Conservation (phyloP, 2,113 vertebrate genomes). For the Tamias sibiricus region DNA sequence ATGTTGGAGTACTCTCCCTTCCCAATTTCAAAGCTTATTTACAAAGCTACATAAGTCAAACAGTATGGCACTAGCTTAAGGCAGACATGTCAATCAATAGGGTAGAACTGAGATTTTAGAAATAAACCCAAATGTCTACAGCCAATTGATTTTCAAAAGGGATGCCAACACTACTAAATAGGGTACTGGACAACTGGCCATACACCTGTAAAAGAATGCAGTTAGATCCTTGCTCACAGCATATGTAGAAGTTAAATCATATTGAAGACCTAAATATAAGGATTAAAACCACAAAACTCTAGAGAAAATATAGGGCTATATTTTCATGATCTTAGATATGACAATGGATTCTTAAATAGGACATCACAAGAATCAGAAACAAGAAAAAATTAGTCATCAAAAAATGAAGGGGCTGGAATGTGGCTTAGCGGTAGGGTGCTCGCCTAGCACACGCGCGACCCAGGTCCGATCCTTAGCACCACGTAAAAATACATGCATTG, state of each 20-base stretch:
- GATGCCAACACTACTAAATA: neutral
- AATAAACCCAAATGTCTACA: neutral
- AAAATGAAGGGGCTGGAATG: too few species aligned
- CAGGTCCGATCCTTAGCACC: too few species aligned
- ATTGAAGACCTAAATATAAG: neutral
- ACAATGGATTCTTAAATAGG: neutral
- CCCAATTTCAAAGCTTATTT: neutral
- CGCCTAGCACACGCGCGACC: too few species aligned
- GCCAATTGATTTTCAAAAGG: neutral
- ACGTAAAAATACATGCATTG: too few species aligned
- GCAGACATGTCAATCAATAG: neutral
- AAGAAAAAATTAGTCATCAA: neutral
- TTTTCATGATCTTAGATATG: neutral
- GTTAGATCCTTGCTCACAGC: neutral
- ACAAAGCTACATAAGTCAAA: neutral
- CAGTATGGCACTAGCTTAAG: neutral
- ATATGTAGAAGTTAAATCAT: neutral
- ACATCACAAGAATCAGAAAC: neutral
- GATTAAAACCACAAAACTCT: neutral
- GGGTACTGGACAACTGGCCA: neutral
- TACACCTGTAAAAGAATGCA: neutral
- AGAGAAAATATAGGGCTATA: neutral
- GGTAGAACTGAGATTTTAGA: neutral
- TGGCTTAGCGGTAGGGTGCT: too few species aligned
- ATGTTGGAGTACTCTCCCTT: neutral